A percentile compares a stretch with the other conserved stretches of the same genome.
phyloP scores from a whole-genome alignment of 2,797 vertebrate genomes.

The Halcyon chelicuti region DNA sequence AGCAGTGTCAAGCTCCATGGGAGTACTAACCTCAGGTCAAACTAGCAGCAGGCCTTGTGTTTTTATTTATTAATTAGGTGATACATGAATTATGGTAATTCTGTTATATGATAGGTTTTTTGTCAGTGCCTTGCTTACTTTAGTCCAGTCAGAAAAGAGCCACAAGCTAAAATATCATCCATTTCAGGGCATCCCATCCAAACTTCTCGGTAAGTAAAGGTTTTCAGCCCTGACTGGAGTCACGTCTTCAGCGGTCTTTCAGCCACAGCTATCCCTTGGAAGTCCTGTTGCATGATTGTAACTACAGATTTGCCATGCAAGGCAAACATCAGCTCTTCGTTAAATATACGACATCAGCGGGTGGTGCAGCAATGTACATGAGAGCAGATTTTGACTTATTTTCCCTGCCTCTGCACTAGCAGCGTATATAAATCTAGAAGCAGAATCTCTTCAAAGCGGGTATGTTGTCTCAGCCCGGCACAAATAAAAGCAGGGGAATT shows the following conservation, averaged over 20 bases:
- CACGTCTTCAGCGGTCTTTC: rapidly evolving
- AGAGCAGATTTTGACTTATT: conserved; percentile 8
- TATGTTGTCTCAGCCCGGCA: not conserved
- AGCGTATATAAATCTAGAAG: not conserved
- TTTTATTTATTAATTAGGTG: not conserved
- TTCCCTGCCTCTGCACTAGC: not conserved
- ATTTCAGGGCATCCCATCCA: not conserved
- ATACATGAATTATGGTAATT: not conserved
- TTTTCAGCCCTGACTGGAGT: not conserved
- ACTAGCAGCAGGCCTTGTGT: not conserved
- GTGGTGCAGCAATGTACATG: not conserved
- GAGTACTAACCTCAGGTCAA: not conserved
- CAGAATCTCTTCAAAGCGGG: not conserved
- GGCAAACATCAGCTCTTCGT: not conserved
- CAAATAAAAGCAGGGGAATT: not conserved
- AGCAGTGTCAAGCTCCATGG: not conserved
- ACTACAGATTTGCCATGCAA: not conserved
- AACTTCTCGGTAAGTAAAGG: not conserved
- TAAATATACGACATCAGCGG: not conserved
- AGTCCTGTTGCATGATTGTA: not conserved
- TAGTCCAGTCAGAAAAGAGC: not conserved
- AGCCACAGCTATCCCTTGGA: not conserved
- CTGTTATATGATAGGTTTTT: not conserved
- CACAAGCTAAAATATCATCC: not conserved
- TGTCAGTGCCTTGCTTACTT: not conserved